Evolutionary conservation across 30 jellyfish, hydroid and myxozoan species (phyloP).

Genomic region (Cassiopea xamachana): DNA sequence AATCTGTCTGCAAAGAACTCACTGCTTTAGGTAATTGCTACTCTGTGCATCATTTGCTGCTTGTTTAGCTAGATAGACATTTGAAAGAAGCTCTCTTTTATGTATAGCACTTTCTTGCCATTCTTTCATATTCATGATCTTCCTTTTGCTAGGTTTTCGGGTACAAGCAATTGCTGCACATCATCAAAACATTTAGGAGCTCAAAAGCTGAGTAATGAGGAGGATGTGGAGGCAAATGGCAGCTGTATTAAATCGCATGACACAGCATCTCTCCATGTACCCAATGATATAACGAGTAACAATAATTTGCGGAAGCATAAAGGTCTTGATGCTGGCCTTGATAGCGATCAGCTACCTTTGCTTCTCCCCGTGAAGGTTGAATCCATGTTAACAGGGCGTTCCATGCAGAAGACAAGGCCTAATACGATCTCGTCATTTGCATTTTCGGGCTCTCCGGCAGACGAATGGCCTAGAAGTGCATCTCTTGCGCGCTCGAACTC

Average conservation of each 20-base stretch:
- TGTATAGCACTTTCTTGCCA: too few relatives aligned
- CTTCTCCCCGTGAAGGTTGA: constrained; percentile 54
- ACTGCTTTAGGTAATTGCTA: too few relatives aligned
- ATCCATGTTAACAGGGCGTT: constrained; percentile 57
- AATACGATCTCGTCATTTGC: constrained; percentile 44
- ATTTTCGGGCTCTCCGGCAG: neutral
- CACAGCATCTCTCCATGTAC: neutral
- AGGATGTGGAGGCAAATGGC: constrained; percentile 67
- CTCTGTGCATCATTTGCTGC: too few relatives aligned
- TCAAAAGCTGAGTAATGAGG: constrained; percentile 8
- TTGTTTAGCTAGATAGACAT: too few relatives aligned
- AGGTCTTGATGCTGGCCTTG: neutral
- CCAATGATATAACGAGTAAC: neutral
- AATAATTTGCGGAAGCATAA: neutral
- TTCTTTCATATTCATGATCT: too few relatives aligned
- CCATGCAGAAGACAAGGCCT: constrained; percentile 31
- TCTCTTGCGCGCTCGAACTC: constrained; percentile 42
- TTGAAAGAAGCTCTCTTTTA: neutral
- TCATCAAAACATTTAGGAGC: neutral
- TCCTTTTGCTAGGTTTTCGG: neutral
- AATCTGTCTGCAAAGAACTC: too few relatives aligned
- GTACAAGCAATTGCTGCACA: neutral
- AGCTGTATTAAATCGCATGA: constrained; percentile 19
- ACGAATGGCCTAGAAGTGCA: constrained; percentile 3
- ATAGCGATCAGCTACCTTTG: constrained; percentile 11